Conservation (phyloP, 2,113 vertebrate species). For the Entomyzon cyanotis region DNA sequence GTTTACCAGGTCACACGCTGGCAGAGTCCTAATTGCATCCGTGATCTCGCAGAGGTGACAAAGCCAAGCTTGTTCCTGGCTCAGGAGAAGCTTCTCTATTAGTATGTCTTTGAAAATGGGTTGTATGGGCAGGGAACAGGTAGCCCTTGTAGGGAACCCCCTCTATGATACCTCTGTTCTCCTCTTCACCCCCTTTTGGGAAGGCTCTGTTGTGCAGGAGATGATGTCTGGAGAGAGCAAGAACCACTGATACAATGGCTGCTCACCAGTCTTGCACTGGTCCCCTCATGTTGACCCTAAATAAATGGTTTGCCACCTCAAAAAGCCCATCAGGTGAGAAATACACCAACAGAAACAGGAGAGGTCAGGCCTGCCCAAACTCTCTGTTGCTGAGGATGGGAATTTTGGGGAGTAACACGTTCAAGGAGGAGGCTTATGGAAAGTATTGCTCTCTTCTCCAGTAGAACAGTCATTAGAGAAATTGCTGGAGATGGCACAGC, state of each 20-base stretch:
- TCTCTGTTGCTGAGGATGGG: not conserved
- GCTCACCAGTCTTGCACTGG: not conserved
- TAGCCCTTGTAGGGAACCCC: not conserved
- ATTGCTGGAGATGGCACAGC: not conserved
- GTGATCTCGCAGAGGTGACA: not conserved
- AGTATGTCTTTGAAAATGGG: not conserved
- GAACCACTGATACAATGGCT: not conserved
- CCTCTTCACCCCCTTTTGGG: not conserved
- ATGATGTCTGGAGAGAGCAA: not conserved
- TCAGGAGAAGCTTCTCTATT: not conserved
- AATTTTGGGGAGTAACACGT: not conserved
- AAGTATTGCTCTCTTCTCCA: not conserved
- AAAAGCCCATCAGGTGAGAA: not conserved
- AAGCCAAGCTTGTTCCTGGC: not conserved
- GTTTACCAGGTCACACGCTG: constrained; percentile 42
- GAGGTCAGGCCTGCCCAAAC: not conserved
- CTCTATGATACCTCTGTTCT: not conserved
- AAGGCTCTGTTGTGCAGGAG: not conserved
- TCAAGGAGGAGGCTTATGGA: not conserved
- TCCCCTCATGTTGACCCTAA: not conserved
- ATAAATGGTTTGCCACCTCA: not conserved
- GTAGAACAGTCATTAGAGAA: not conserved
- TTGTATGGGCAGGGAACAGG: not conserved
- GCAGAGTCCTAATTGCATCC: not conserved
- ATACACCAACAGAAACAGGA: not conserved